These are phyloP conservation scores for Platichthys flesus DNA, from an alignment of 2,113 vertebrate genomes.

Conservation along the genomic window DNA sequence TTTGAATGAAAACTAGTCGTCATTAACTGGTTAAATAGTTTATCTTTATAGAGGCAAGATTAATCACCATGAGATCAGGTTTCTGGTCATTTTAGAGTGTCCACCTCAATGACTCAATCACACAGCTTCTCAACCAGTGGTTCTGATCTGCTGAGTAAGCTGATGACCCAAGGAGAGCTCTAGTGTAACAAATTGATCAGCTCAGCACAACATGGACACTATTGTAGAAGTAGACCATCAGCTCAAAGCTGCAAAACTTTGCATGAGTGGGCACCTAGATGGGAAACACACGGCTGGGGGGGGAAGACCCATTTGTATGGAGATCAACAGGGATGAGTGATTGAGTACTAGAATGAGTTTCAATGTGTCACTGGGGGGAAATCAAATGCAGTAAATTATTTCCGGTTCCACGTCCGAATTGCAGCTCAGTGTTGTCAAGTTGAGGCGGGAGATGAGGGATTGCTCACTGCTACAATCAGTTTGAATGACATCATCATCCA, in stretches of 20 bases:
- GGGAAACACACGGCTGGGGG: neutral
- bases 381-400: conserved; percentile 48
- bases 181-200: neutral
- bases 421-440: conserved; percentile 16
- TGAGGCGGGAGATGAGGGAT: conserved; percentile 10
- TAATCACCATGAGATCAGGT: neutral
- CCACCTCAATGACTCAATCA: conserved; percentile 7
- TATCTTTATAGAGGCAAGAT: neutral
- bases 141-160: neutral
- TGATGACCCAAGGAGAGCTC: neutral
- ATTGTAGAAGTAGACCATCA: neutral
- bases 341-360: conserved; percentile 52
- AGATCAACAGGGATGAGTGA: conserved; percentile 30
- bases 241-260: neutral
- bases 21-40: neutral
- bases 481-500: conserved; percentile 54
- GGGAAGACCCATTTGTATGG: conserved; percentile 4
- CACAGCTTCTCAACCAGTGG: conserved; percentile 21
- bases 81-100: conserved; percentile 2
- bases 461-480: conserved; percentile 16
- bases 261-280: neutral
- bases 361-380: conserved; percentile 38
- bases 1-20: neutral
- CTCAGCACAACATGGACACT: conserved; percentile 3
- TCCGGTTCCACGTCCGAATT: conserved; percentile 32